Percentiles rank a stretch among this genome's conserved stretches.
These are phyloP conservation scores for Lampropteryx suffumata DNA, from an alignment of 2,888 invertebrate genomes.

Conservation along the genomic window DNA sequence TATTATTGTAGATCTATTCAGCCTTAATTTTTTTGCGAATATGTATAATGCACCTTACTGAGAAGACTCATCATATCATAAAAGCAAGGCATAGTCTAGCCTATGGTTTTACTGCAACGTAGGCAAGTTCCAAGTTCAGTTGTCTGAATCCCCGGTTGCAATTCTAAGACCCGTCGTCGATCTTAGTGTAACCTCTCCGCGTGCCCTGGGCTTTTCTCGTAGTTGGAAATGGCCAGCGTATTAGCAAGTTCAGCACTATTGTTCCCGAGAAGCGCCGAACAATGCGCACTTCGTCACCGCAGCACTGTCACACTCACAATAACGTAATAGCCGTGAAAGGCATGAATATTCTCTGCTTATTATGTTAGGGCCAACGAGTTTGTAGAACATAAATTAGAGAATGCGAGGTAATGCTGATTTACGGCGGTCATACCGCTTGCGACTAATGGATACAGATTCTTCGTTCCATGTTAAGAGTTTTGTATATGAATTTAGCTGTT, in stretches of 20 bases:
- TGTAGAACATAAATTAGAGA: constrained; percentile 39
- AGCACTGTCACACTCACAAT: constrained; percentile 38
- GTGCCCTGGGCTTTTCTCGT: constrained; percentile 7
- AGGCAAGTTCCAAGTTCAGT: constrained; percentile 8
- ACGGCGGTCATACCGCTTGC: constrained; percentile 23
- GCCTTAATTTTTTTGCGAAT: too few relatives aligned
- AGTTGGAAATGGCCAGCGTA: constrained; percentile 30
- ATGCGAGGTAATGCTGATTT: constrained; percentile 37
- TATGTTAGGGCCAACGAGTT: constrained; percentile 31
- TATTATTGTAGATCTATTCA: neutral
- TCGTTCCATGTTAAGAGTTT: constrained; percentile 10
- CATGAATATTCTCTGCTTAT: constrained; percentile 48
- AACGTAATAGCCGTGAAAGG: constrained; percentile 44
- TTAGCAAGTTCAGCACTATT: constrained; percentile 36
- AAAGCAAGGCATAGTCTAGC: neutral
- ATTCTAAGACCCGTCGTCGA: constrained; percentile 3
- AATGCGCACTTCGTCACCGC: constrained; percentile 42
- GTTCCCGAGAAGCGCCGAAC: constrained; percentile 40
- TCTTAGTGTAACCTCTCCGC: constrained; percentile 1
- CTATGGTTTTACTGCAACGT: neutral
- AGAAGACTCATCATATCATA: too few relatives aligned
- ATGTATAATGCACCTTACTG: too few relatives aligned
- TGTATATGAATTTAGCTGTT: constrained; percentile 1
- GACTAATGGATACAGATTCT: constrained; percentile 17
- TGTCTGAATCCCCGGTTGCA: constrained; percentile 26